These are phyloP conservation scores for Microplitis mediator DNA, from an alignment of 1,140 invertebrate species.

Conservation along the genomic window DNA sequence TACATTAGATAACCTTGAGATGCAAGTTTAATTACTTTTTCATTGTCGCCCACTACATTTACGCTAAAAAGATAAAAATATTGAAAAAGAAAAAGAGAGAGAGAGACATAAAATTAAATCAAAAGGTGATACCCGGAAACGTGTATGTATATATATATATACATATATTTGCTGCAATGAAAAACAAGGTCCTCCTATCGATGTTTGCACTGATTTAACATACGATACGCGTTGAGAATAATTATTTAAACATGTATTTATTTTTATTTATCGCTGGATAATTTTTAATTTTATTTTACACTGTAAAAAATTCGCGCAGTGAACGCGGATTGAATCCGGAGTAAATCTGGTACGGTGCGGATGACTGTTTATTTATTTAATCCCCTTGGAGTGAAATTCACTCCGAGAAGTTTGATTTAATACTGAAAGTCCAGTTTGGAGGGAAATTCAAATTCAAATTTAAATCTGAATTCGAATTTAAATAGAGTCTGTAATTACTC, in stretches of 20 bases:
- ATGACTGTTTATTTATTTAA: too few relatives aligned
- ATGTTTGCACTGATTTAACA: conserved; percentile 43
- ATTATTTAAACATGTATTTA: background rate
- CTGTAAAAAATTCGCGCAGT: too few relatives aligned
- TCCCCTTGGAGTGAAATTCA: too few relatives aligned
- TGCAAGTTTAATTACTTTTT: background rate
- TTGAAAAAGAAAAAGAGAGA: too few relatives aligned
- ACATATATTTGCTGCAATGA: conserved; percentile 27
- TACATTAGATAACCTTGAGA: conserved; percentile 32
- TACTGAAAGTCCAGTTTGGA: too few relatives aligned
- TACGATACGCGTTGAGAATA: background rate
- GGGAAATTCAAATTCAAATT: too few relatives aligned
- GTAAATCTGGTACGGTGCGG: too few relatives aligned
- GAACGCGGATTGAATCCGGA: too few relatives aligned
- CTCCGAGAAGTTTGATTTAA: too few relatives aligned
- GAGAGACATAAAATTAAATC: conserved; percentile 28
- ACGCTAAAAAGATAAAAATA: background rate
- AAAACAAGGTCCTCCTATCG: conserved; percentile 53
- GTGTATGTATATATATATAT: too few relatives aligned
- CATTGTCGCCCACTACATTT: background rate
- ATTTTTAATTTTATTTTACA: conserved; percentile 4
- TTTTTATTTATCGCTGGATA: background rate
- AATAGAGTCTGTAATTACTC: too few relatives aligned
- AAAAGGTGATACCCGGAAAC: conserved; percentile 52
- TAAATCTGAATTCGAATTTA: too few relatives aligned